These are phyloP conservation scores for Monomorium pharaonis DNA, from an alignment of 1,140 invertebrate genomes.

Conservation along the genomic window DNA sequence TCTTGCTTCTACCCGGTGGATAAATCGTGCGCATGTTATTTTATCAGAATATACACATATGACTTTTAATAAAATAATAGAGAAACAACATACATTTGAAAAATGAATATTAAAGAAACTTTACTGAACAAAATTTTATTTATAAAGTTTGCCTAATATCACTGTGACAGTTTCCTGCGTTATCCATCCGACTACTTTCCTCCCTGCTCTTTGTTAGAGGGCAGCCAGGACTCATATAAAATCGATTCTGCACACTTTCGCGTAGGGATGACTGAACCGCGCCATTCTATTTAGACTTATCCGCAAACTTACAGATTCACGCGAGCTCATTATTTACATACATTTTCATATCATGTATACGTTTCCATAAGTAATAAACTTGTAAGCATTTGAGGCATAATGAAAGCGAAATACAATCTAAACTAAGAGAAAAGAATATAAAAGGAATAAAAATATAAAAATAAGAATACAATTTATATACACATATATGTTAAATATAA, in stretches of 20 bases:
- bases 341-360: not conserved
- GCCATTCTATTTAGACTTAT: not conserved
- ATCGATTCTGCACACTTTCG: conserved; percentile 19
- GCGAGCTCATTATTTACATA: not conserved
- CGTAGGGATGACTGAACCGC: conserved; percentile 2
- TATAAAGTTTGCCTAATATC: not conserved
- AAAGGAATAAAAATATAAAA: not conserved
- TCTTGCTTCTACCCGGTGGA: not conserved
- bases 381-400: not conserved
- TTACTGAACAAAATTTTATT: not conserved
- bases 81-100: not conserved
- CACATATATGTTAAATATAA: not conserved
- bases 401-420: not conserved
- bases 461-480: not conserved
- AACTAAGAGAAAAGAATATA: not conserved
- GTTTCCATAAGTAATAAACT: not conserved
- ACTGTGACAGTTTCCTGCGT: conserved; percentile 10
- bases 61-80: not conserved
- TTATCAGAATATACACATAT: not conserved
- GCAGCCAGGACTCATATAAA: conserved; percentile 2
- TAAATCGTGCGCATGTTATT: not conserved
- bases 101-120: not conserved
- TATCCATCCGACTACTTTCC: not conserved
- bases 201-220: not conserved
- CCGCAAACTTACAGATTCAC: not conserved